phyloP scores from a whole-genome alignment of 2,888 invertebrate species.

The Ormyrus nitidulus region DNA sequence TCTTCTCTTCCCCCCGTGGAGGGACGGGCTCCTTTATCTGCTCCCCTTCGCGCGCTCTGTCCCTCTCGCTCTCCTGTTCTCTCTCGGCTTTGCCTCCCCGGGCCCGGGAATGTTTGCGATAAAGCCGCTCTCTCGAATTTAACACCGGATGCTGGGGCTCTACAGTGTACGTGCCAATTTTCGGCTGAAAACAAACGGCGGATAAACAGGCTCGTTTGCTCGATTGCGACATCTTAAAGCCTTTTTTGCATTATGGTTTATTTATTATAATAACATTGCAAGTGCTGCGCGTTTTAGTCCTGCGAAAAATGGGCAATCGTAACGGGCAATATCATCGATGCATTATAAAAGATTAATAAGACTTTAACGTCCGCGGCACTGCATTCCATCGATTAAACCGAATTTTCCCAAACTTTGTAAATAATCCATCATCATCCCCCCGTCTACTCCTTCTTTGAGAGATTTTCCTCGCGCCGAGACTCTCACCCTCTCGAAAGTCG shows the following conservation, averaged over 20 bases:
- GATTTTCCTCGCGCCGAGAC: neutral
- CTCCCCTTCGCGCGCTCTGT: constrained; percentile 32
- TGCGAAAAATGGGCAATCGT: too few species aligned
- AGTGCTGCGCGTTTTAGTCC: neutral
- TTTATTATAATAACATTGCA: constrained; percentile 1
- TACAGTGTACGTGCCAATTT: too few species aligned
- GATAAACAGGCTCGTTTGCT: neutral
- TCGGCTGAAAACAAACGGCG: too few species aligned
- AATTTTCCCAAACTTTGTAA: constrained; percentile 25
- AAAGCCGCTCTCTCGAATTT: too few species aligned
- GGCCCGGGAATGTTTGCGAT: too few species aligned
- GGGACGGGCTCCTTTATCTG: constrained; percentile 1
- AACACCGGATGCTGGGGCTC: too few species aligned
- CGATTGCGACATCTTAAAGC: neutral
- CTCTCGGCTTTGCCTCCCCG: neutral
- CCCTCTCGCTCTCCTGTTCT: constrained; percentile 12
- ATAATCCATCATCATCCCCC: constrained; percentile 9
- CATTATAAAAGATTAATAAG: neutral
- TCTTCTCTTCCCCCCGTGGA: neutral
- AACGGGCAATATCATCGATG: too few species aligned
- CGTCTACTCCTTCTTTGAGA: neutral
- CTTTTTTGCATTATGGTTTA: neutral
- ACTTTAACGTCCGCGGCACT: neutral
- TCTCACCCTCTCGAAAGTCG: constrained; percentile 2
- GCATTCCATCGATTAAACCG: neutral